Evolutionary conservation across 2,888 invertebrate genomes (phyloP).

Genomic region (Caenorhabditis macrosperma): DNA sequence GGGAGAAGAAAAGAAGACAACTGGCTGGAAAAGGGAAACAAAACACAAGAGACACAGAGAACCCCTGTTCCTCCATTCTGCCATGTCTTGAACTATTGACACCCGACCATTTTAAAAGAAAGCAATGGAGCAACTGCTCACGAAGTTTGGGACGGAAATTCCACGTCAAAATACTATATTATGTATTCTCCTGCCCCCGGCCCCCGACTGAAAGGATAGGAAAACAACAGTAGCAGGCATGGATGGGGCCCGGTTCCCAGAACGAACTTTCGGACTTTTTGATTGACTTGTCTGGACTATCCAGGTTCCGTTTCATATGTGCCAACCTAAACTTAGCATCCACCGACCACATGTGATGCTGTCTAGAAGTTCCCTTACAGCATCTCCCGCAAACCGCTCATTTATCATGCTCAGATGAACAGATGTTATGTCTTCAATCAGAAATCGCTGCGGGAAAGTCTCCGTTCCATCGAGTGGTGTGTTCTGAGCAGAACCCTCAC

Average conservation of each 20-base stretch:
- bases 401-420: slow-evolving; percentile 4
- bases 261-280: slow-evolving; percentile 6
- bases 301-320: neutral
- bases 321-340: no score
- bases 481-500: no score
- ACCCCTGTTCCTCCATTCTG: no score
- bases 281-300: neutral
- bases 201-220: neutral
- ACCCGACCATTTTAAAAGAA: neutral
- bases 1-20: neutral
- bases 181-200: neutral
- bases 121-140: neutral
- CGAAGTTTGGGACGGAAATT: neutral
- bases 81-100: neutral
- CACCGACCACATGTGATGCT: no score
- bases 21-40: neutral
- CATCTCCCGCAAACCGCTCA: neutral
- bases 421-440: neutral
- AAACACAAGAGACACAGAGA: neutral
- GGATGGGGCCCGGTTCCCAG: neutral
- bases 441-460: no score
- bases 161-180: slow-evolving; percentile 6
- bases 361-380: no score
- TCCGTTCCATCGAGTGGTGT: no score
- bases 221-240: slow-evolving; percentile 3